Percentiles rank a stretch among this genome's conserved stretches.
Evolutionary conservation across 2,113 vertebrate genomes (phyloP).

Genomic region (Cyphomyrus discorhynchus): DNA sequence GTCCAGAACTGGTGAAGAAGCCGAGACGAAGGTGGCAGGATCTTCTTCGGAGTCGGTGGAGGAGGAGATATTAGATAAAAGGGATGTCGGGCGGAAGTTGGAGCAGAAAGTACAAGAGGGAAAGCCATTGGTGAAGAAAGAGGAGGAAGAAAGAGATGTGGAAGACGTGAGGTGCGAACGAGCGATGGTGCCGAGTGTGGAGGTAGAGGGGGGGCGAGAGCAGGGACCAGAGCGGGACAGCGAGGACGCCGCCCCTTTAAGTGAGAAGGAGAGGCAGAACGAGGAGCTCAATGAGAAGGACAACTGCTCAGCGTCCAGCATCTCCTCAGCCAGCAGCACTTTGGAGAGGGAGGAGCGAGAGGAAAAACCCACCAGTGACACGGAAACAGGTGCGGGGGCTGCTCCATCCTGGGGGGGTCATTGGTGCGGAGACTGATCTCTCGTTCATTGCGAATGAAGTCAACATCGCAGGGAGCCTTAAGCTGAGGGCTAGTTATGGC

Average conservation of each 20-base stretch:
- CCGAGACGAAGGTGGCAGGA: slow-evolving; percentile 32
- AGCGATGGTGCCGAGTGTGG: slow-evolving; percentile 37
- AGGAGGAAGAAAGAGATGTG: slow-evolving; percentile 18
- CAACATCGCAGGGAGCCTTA: background rate
- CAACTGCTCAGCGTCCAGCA: slow-evolving; percentile 96
- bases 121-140: background rate
- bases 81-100: slow-evolving; percentile 27
- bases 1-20: slow-evolving; percentile 31
- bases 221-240: slow-evolving; percentile 64
- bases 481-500: background rate
- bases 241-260: slow-evolving; percentile 75
- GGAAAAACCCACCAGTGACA: slow-evolving; percentile 73
- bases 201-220: slow-evolving; percentile 64
- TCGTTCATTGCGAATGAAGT: background rate
- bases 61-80: slow-evolving; percentile 25
- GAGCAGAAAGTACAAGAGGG: slow-evolving; percentile 20
- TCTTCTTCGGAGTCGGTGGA: slow-evolving; percentile 34
- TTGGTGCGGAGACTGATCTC: background rate
- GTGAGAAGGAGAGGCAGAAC: slow-evolving; percentile 93
- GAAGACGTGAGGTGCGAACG: slow-evolving; percentile 39
- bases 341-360: slow-evolving; percentile 93
- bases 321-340: slow-evolving; percentile 95
- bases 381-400: slow-evolving; percentile 68
- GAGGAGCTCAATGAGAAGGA: slow-evolving; percentile 97
- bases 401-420: background rate